Base-by-base conservation (phyloP, 2,113 vertebrate genomes). In the Peucedramus taeniatus region DNA sequence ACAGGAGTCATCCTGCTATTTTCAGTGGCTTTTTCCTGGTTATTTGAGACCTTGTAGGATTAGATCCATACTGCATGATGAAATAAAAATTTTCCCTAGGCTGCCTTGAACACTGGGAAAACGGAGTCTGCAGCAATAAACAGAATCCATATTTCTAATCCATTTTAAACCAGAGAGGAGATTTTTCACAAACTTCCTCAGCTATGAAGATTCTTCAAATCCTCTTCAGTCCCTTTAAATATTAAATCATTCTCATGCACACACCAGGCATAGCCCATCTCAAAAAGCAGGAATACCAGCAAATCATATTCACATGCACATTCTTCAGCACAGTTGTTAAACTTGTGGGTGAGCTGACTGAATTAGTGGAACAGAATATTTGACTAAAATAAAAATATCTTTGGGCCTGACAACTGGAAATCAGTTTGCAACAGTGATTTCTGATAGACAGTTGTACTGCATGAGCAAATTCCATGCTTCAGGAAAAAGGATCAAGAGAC, bases 91-190 rank as follows among this genome's bases (percentile, higher is more conserved):
- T 71, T 60, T 94, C 59, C 44, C 39, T 33, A 42, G 61, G n/a
- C 70, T 77, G 26, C 49, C 42, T 83, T 60, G 35, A 63, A 31
- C 40, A 26, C 39, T 3, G 5, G 70, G 81, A 78, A 89, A 89
- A 91, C 69, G 24, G 54, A 83, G 47, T 64, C 49, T 68, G 39
- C 27, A 60, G 56, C 65, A 93, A 84, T 89, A 93, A 89, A 54
- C 42, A 87, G 60, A 40, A 81, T 82, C 81, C 65, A 27, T 31
- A 75, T 70, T 94, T 92, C 80, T 44, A 31, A 82, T 82, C 72
- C 87, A n/a, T 78, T 96, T 90, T 89, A 82, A 95, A 84, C 69
- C 65, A 59, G 81, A 87, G 49, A 91, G 79, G 61, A 84, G 61
- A 51, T 81, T 92, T 93, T 89, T 75, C 89, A n/a, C 87, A 69